A percentile compares a stretch with the other conserved stretches of the same genome.
phyloP scores from a whole-genome alignment of 2,888 invertebrate genomes.

The Blastobasis lacticolella region DNA sequence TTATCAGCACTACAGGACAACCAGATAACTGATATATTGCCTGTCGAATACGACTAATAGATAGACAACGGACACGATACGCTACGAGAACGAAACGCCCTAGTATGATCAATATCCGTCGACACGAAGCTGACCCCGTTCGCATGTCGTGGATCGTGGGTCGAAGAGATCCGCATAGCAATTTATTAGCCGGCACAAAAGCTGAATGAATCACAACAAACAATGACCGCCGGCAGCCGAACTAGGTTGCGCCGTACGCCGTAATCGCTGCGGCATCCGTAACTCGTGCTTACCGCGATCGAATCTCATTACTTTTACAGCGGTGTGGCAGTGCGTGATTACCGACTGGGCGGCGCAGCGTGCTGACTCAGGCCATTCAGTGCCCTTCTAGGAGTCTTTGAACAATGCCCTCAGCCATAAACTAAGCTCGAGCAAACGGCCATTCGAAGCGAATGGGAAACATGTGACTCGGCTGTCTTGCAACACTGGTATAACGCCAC shows the following conservation, averaged over 20 bases:
- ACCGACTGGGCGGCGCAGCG: conserved; percentile 1
- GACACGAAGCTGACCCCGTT: conserved; percentile 7
- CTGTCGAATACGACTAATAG: too few relatives aligned
- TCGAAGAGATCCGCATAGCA: conserved; percentile 3
- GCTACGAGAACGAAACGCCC: too few relatives aligned
- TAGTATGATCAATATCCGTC: too few relatives aligned
- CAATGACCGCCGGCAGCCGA: conserved; percentile 5
- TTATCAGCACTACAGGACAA: too few relatives aligned
- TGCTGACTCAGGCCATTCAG: conserved; percentile 17
- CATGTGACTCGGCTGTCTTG: too few relatives aligned
- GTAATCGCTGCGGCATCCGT: conserved; percentile 6
- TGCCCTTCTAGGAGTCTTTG: conserved; percentile 11
- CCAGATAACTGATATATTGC: too few relatives aligned
- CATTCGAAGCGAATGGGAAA: too few relatives aligned
- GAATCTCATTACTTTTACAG: too few relatives aligned
- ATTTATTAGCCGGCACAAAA: conserved; percentile 4
- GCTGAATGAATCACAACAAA: conserved; percentile 13
- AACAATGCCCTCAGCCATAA: conserved; percentile 13
- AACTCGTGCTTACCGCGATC: background rate
- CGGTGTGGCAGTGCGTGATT: background rate
- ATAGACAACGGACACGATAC: too few relatives aligned
- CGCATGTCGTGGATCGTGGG: background rate
- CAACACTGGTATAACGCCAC: too few relatives aligned
- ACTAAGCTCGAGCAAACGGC: too few relatives aligned
- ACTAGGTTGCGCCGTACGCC: conserved; percentile 15